Conservation (phyloP, 2,888 invertebrate genomes). For the Clistopyga incitator region DNA sequence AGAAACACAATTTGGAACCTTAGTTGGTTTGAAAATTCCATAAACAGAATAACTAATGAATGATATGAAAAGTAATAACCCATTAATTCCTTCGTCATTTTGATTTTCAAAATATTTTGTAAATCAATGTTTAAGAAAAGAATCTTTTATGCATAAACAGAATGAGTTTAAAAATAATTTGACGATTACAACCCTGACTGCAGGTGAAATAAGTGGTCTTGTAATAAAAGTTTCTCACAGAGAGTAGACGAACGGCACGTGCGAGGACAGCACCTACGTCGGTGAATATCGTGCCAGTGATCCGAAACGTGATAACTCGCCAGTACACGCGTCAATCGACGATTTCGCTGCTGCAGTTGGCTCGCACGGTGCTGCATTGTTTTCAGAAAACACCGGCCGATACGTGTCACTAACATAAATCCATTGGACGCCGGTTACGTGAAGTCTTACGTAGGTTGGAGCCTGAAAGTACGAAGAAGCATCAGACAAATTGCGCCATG, state of each 20-base stretch:
- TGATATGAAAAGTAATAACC: too few species aligned
- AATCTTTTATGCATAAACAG: too few species aligned
- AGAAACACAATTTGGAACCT: too few species aligned
- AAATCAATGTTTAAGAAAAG: too few species aligned
- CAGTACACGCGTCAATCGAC: conserved; percentile 26
- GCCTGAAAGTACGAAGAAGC: not conserved
- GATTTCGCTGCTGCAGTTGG: conserved; percentile 18
- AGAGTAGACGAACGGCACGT: conserved; percentile 6
- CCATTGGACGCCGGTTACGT: conserved; percentile 25
- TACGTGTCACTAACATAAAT: conserved; percentile 29
- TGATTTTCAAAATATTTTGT: too few species aligned
- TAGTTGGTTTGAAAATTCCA: too few species aligned
- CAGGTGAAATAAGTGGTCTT: not conserved
- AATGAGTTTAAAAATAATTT: too few species aligned
- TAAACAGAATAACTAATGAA: too few species aligned
- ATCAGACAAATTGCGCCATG: not conserved
- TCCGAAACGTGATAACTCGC: conserved; percentile 14
- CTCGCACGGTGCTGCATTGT: conserved; percentile 1
- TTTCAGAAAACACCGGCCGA: conserved; percentile 11
- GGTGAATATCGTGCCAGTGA: conserved; percentile 6
- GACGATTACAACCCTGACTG: not conserved
- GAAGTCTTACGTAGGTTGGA: conserved; percentile 5
- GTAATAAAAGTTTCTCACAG: not conserved
- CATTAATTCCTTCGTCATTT: too few species aligned
- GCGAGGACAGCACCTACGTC: conserved; percentile 21